These are phyloP conservation scores for Callionymus lyra DNA, from an alignment of 2,113 vertebrate genomes.

Conservation along the genomic window DNA sequence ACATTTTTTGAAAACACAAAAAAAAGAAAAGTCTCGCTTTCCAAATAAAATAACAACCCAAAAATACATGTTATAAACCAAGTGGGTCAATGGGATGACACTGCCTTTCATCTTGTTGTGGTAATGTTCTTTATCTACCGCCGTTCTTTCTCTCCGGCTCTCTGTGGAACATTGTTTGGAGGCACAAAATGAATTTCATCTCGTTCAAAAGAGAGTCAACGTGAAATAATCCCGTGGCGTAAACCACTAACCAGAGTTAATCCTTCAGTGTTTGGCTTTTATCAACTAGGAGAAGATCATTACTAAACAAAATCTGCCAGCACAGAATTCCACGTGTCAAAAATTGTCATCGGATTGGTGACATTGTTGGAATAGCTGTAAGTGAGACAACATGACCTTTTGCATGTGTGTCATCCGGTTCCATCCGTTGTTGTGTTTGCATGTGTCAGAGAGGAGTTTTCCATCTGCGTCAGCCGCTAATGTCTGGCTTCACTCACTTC, in stretches of 20 bases:
- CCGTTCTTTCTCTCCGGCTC: not conserved
- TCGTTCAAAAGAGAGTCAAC: constrained; percentile 9
- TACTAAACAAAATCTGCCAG: constrained; percentile 11
- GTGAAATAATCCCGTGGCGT: constrained; percentile 21
- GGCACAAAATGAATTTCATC: not conserved
- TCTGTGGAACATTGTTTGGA: not conserved
- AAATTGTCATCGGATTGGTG: constrained; percentile 8
- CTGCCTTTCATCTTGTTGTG: too few relatives aligned
- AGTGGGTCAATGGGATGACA: too few relatives aligned
- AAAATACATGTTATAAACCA: too few relatives aligned
- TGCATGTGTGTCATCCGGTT: constrained; percentile 1
- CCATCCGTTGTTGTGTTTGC: not conserved
- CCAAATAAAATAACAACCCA: too few relatives aligned
- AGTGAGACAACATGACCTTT: constrained; percentile 3
- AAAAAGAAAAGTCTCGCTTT: too few relatives aligned
- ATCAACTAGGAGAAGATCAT: constrained; percentile 17
- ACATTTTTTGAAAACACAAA: too few relatives aligned
- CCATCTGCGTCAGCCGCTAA: too few relatives aligned
- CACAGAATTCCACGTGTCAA: constrained; percentile 8
- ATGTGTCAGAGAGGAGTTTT: not conserved
- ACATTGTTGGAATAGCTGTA: constrained; percentile 19
- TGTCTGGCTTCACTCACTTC: too few relatives aligned
- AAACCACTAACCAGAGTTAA: constrained; percentile 24
- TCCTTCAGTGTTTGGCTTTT: constrained; percentile 21
- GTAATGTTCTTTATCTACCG: too few relatives aligned